phyloP scores from a whole-genome alignment of 1,140 invertebrate genomes.

The Caligus rogercresseyi region DNA sequence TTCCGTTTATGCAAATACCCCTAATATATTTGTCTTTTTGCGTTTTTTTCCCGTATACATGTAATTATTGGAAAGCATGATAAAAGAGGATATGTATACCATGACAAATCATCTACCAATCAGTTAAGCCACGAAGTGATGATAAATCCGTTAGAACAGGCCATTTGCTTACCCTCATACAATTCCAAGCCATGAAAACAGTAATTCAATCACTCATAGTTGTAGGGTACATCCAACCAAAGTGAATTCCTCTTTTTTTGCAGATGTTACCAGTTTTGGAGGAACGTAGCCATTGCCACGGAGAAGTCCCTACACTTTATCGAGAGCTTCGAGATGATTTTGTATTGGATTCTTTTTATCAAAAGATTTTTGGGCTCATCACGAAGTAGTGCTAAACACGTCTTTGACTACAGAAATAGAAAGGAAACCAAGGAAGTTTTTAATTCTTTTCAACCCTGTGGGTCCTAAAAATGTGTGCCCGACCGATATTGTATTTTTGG shows the following conservation, averaged over 20 bases:
- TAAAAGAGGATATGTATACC: no score
- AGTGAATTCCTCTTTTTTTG: no score
- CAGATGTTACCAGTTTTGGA: background rate
- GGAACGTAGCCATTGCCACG: background rate
- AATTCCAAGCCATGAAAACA: background rate
- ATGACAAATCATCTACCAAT: no score
- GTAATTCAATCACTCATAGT: background rate
- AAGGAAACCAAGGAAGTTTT: no score
- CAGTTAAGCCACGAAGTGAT: background rate
- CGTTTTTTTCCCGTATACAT: no score
- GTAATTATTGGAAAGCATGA: no score
- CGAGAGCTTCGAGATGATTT: background rate
- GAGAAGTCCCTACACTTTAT: background rate
- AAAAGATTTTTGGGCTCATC: background rate
- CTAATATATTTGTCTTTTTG: no score
- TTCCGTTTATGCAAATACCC: no score
- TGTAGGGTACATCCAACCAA: background rate
- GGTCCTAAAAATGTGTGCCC: no score
- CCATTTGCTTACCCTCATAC: background rate
- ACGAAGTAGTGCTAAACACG: background rate
- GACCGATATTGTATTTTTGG: no score
- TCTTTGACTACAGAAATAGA: background rate
- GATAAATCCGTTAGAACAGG: background rate
- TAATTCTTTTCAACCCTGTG: no score
- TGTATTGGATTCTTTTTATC: background rate